Evolutionary conservation across 64 coral and sea anemone genomes (phyloP), one percentile per base, ranked within the genome.

Genomic region (Montipora capricornis): DNA sequence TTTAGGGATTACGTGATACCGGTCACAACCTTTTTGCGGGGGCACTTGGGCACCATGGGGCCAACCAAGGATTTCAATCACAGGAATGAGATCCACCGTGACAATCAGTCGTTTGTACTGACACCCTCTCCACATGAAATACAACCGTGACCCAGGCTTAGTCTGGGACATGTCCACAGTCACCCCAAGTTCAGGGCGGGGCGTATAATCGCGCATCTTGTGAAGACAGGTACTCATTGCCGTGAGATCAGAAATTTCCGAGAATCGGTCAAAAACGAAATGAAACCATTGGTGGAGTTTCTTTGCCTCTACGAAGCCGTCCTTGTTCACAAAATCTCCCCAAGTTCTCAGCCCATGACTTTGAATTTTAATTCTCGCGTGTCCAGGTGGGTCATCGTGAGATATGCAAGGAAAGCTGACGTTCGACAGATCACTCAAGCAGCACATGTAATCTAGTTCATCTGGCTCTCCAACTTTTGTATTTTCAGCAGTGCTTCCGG

Each of bases 151-250:
- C 8, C 91, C 91, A 17, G 91, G 91, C 22, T 92, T 92, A 12
- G 81, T 92, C 44, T 87, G 24, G n/a, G 81, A 92, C 81, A 87
- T 92, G 57, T 92, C 91, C 55, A 92, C 81, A 77, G 91, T 92
- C 53, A 92, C 91, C 8, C 91, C 91, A 77, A 86, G 26, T 2
- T 68, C 68, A 4, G 73, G 12, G 3, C 53, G 37, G 44, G 16
- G 9, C 1, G 45, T 85, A 73, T 92, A 92, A 69, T 87, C 58
- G 51, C 81, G 91, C 82, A 93, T 59, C 82, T 93, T 93, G 75
- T 93, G 91, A 47, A 87, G 57, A 17, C 82, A 67, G 10, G 4
- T 87, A 52, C 73, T 78, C 91, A 93, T 93, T 4, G 91, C 91
- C 4, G 82, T 79, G 5, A 93, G 81, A 87, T 93, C 91, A 20